phyloP scores from a whole-genome alignment of 2,888 invertebrate genomes.

The Nemurella pictetii region DNA sequence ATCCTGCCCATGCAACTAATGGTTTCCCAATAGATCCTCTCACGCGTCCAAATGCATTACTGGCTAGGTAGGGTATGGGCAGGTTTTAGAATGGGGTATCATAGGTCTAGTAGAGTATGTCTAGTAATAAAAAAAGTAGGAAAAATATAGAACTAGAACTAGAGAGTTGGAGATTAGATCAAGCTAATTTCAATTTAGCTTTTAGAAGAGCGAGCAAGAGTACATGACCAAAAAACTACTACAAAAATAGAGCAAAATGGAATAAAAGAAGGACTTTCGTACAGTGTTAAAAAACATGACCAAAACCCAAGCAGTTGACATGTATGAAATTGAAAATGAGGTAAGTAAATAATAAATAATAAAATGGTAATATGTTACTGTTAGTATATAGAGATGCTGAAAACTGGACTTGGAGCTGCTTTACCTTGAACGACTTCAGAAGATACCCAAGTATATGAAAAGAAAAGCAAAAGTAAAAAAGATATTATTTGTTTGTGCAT shows the following conservation, averaged over 20 bases:
- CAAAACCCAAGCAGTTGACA: constrained; percentile 17
- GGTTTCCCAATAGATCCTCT: not conserved
- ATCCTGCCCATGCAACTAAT: not conserved
- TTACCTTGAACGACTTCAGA: constrained; percentile 45
- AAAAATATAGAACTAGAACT: not conserved
- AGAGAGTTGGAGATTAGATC: not conserved
- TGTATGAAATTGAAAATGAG: constrained; percentile 10
- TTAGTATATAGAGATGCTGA: constrained; percentile 35
- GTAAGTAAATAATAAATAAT: not conserved
- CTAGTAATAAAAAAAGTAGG: not conserved
- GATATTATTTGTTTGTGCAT: constrained; percentile 41
- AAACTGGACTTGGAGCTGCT: constrained; percentile 34
- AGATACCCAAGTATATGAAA: constrained; percentile 42
- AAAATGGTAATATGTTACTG: not conserved
- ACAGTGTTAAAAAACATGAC: constrained; percentile 11
- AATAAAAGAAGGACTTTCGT: constrained; percentile 10
- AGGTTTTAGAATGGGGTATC: not conserved
- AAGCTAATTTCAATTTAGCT: constrained; percentile 8
- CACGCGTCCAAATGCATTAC: not conserved
- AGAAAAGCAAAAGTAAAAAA: constrained; percentile 41
- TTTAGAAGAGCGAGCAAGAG: not conserved
- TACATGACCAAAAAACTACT: constrained; percentile 4
- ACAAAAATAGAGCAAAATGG: constrained; percentile 5
- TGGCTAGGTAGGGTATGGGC: not conserved
- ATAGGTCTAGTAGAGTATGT: not conserved